Percentiles rank a stretch among this genome's conserved stretches.
phyloP scores from a whole-genome alignment of 2,888 invertebrate species.

The Dryadula phaetusa region DNA sequence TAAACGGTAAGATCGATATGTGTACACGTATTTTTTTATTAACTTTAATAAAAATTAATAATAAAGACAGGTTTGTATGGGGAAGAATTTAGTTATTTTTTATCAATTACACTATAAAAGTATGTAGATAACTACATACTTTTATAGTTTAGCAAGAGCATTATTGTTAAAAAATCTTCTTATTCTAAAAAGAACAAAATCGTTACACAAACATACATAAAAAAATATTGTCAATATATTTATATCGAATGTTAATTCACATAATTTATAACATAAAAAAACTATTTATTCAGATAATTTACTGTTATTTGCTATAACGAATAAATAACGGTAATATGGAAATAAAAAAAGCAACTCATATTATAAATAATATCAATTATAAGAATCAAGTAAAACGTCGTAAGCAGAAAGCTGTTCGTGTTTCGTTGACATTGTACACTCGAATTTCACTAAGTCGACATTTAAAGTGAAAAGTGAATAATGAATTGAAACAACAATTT shows the following conservation, averaged over 20 bases:
- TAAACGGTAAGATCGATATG: background rate
- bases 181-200: background rate
- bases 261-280: no score
- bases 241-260: background rate
- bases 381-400: constrained; percentile 24
- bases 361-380: constrained; percentile 21
- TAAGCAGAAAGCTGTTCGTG: constrained; percentile 31
- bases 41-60: no score
- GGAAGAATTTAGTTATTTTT: background rate
- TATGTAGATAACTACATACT: no score
- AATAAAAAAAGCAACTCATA: constrained; percentile 3
- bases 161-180: background rate
- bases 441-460: constrained; percentile 34
- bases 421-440: constrained; percentile 24
- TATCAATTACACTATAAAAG: no score
- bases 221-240: background rate
- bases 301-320: constrained; percentile 1
- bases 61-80: background rate
- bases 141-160: no score
- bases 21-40: background rate
- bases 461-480: constrained; percentile 36
- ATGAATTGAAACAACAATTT: constrained; percentile 20
- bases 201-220: background rate
- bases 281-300: no score
- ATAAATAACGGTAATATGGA: constrained; percentile 9